These are phyloP conservation scores for Suillia variegata DNA, from an alignment of 2,888 invertebrate genomes.

Conservation along the genomic window DNA sequence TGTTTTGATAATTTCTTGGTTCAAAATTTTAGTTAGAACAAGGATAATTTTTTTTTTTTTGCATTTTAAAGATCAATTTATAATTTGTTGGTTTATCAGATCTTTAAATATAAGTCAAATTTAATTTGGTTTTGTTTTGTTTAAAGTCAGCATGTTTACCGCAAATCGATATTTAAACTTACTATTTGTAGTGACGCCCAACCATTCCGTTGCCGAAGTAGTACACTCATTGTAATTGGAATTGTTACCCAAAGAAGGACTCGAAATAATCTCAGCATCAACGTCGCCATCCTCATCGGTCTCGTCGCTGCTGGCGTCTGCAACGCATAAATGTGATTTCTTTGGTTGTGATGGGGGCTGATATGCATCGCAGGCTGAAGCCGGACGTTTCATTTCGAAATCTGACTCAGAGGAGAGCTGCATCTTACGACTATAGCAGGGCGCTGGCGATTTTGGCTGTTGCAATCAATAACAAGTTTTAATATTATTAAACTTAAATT, in stretches of 20 bases:
- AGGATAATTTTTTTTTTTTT: too few species aligned
- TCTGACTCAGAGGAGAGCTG: conserved; percentile 37
- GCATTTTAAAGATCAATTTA: too few species aligned
- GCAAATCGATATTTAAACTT: too few species aligned
- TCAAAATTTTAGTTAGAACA: too few species aligned
- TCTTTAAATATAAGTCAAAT: not conserved
- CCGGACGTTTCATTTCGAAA: conserved; percentile 24
- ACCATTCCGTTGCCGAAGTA: conserved; percentile 79
- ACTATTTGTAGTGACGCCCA: conserved; percentile 88
- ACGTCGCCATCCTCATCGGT: conserved; percentile 63
- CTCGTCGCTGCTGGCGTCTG: conserved; percentile 50
- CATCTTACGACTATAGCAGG: conserved; percentile 27
- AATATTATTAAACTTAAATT: too few species aligned
- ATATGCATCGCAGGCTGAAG: conserved; percentile 11
- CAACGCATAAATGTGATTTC: conserved; percentile 8
- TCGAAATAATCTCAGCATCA: conserved; percentile 68
- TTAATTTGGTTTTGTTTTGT: not conserved
- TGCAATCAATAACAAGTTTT: too few species aligned
- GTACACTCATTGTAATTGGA: conserved; percentile 65
- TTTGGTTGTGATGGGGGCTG: conserved; percentile 33
- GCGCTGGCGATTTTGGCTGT: conserved; percentile 8
- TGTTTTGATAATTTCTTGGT: too few species aligned
- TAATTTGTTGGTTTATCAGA: too few species aligned
- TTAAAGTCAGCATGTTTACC: too few species aligned
- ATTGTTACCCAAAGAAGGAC: conserved; percentile 60